Base-by-base conservation (phyloP, 2,888 invertebrate species). In the Cremastobaeus sp. region DNA sequence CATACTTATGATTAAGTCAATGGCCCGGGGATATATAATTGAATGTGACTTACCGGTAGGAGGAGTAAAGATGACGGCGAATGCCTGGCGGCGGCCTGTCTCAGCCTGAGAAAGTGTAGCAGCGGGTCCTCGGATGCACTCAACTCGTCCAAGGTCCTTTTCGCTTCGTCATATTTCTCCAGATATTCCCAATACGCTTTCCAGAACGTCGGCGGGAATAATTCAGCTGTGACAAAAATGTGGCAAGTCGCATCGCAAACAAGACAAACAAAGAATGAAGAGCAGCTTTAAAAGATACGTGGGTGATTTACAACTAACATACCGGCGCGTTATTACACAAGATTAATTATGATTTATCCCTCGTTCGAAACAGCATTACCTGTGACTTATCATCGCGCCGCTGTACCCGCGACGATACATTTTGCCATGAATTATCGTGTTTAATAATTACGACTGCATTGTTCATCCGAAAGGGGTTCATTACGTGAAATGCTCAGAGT, bases 151-250 rank as follows among this genome's bases (percentile, higher is more conserved):
- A 93, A 87, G 76, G 91, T 88, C 65, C 92, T 91, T 66, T 89
- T 89, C 25, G 91, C 91, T 79, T 90, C 89, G 54, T 90, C 89
- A 84, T 92, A 92, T 62, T 90, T 89, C 60, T 91, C 89, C 84
- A 92, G 89, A 84, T 91, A 93, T 83, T 92, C 91, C 76, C 91
- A 91, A 84, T 92, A 92, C 39, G 91, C 90, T 78, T 91, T 90
- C 91, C 92, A 90, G 81, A 92, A 89, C 82, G 92, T 91, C 73
- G 91, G 90, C 79, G 90, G 90, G 82, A 93, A 93, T 83, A 93
- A 88, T 81, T 91, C 91, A 82, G 86, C 87, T 87, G 84, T 69
- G 66, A 52, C 57, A 64, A 57, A 66, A 62, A 70, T 34, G 25
- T n/a, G n/a, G 47, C 39, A 59, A 57, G 50, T 66, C 21, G 21